Conservation (phyloP, 2,113 vertebrate genomes). For the Puma concolor region DNA sequence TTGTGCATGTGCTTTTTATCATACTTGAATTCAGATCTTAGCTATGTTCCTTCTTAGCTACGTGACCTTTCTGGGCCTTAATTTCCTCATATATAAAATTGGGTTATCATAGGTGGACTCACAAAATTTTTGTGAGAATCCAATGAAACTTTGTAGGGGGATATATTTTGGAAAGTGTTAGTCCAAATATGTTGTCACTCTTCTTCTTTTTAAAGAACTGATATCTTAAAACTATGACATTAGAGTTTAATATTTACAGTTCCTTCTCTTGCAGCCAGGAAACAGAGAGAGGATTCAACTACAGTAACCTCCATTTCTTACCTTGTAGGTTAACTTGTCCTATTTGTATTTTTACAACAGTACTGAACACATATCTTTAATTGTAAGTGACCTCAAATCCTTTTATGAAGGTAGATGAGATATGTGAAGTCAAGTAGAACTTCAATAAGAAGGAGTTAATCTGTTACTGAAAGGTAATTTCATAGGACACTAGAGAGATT, state of each 20-base stretch:
- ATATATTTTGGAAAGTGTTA: slow-evolving; percentile 34
- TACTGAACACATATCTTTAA: background rate
- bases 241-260: background rate
- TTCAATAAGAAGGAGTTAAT: slow-evolving; percentile 4
- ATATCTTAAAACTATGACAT: background rate
- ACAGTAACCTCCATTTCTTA: background rate
- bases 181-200: background rate
- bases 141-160: background rate
- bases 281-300: background rate
- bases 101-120: background rate
- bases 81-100: slow-evolving; percentile 26
- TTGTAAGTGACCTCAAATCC: background rate
- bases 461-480: slow-evolving; percentile 38
- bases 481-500: background rate
- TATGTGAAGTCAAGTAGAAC: slow-evolving; percentile 11
- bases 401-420: background rate
- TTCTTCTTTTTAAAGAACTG: background rate
- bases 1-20: background rate
- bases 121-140: background rate
- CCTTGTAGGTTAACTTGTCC: background rate
- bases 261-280: background rate
- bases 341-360: background rate
- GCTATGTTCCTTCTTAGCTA: background rate
- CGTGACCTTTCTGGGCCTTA: background rate
- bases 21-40: background rate